A percentile compares a stretch with the other conserved stretches of the same genome.
phyloP scores from a whole-genome alignment of 1,140 invertebrate genomes.

The Littorina saxatilis region DNA sequence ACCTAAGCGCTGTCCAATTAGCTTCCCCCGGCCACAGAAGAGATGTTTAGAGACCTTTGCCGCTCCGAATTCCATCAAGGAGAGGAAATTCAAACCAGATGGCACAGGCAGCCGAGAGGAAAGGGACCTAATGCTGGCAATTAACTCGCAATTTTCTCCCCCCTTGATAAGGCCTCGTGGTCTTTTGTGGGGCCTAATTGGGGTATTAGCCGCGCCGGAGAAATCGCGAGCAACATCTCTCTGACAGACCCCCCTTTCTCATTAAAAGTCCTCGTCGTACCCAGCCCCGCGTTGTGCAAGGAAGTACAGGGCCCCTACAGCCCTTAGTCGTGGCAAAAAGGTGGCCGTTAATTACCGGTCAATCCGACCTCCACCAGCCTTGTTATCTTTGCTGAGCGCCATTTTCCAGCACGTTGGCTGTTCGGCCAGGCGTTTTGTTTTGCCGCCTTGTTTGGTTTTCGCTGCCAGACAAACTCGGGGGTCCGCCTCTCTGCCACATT shows the following conservation, averaged over 20 bases:
- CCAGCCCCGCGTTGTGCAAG: background rate
- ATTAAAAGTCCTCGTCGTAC: slow-evolving; percentile 30
- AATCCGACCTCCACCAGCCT: slow-evolving; percentile 31
- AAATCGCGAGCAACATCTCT: slow-evolving; percentile 16
- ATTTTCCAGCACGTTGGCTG: slow-evolving; percentile 4
- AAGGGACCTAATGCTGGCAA: slow-evolving; percentile 39
- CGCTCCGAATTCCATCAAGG: slow-evolving; percentile 35
- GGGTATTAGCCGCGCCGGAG: slow-evolving; percentile 36
- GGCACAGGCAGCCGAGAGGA: slow-evolving; percentile 18
- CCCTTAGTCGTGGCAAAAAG: background rate
- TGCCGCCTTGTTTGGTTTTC: slow-evolving; percentile 29
- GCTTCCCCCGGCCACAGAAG: slow-evolving; percentile 21
- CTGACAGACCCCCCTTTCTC: slow-evolving; percentile 23
- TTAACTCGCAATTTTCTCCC: slow-evolving; percentile 39
- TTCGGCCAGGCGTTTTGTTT: no score
- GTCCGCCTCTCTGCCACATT: background rate
- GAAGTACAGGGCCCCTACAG: no score
- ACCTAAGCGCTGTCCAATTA: slow-evolving; percentile 37
- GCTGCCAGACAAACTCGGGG: slow-evolving; percentile 15
- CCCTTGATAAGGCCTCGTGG: slow-evolving; percentile 41
- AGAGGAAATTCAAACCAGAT: slow-evolving; percentile 40
- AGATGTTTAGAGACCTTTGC: slow-evolving; percentile 13
- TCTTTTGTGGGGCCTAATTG: slow-evolving; percentile 39
- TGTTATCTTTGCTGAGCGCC: slow-evolving; percentile 22
- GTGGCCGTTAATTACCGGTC: slow-evolving; percentile 34